A percentile compares a stretch with the other conserved stretches of the same genome.
phyloP scores from a whole-genome alignment of 2,888 invertebrate species.

The Mythimna impura region DNA sequence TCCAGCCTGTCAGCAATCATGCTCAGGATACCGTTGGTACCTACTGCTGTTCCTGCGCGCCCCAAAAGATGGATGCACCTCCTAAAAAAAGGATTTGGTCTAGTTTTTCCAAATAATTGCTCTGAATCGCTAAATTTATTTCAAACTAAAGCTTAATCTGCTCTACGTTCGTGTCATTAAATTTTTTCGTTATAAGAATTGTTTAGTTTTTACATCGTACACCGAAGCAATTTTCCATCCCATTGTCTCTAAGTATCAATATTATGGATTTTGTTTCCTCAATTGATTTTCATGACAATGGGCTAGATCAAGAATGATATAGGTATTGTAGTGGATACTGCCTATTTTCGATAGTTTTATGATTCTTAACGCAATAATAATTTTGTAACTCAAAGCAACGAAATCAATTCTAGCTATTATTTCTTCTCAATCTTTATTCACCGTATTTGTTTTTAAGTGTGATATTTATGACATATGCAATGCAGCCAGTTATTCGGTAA shows the following conservation, averaged over 20 bases:
- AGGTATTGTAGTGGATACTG: neutral
- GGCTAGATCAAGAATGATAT: neutral
- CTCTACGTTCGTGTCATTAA: constrained; percentile 8
- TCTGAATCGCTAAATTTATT: neutral
- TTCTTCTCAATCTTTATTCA: neutral
- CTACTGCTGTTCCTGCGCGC: too few relatives aligned
- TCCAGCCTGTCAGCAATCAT: too few relatives aligned
- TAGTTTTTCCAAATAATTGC: neutral
- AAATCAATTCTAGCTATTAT: neutral
- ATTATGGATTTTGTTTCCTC: constrained; percentile 36
- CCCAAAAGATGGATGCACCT: too few relatives aligned
- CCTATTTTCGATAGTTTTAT: neutral
- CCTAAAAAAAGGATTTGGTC: neutral
- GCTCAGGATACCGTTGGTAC: too few relatives aligned
- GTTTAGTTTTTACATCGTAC: constrained; percentile 2
- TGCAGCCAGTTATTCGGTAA: neutral
- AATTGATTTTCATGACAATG: constrained; percentile 49
- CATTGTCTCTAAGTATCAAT: constrained; percentile 45
- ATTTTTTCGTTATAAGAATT: neutral
- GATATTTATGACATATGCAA: too few relatives aligned
- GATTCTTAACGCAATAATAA: too few relatives aligned
- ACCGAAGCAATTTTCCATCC: constrained; percentile 39
- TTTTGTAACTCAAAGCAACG: neutral
- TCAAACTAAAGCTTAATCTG: neutral
- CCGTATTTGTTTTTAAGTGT: neutral